Conservation (phyloP, 2,113 vertebrate species). For the Pelecanus crispus region DNA sequence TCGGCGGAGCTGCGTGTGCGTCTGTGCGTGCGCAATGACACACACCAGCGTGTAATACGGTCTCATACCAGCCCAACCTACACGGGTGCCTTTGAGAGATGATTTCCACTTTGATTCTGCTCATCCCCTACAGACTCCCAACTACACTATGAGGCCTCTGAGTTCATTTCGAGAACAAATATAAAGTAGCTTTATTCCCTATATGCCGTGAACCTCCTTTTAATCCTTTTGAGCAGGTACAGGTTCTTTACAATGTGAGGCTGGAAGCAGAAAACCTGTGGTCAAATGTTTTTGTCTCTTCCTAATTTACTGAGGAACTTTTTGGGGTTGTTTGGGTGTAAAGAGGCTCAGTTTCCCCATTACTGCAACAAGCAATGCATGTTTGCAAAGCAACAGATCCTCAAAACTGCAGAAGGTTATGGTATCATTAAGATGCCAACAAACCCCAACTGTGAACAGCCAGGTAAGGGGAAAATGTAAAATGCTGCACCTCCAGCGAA, state of each 20-base stretch:
- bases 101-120: background rate
- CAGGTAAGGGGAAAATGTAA: background rate
- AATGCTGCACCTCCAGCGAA: rapidly evolving
- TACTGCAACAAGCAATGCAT: rapidly evolving
- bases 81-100: background rate
- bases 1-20: rapidly evolving
- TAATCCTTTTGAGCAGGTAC: background rate
- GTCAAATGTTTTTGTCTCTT: background rate
- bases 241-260: rapidly evolving
- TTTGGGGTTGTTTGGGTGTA: background rate
- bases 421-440: background rate
- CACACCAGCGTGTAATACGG: rapidly evolving
- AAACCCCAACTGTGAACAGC: background rate
- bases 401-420: background rate
- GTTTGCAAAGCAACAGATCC: background rate
- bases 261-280: background rate
- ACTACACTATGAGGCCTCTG: rapidly evolving
- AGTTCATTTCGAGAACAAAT: background rate
- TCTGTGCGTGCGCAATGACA: rapidly evolving
- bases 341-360: background rate
- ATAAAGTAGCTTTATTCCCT: background rate
- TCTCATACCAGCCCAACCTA: background rate
- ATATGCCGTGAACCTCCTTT: background rate
- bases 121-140: background rate
- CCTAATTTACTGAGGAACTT: background rate